Conservation (phyloP, 2,113 vertebrate species). For the Charadrius vociferus region DNA sequence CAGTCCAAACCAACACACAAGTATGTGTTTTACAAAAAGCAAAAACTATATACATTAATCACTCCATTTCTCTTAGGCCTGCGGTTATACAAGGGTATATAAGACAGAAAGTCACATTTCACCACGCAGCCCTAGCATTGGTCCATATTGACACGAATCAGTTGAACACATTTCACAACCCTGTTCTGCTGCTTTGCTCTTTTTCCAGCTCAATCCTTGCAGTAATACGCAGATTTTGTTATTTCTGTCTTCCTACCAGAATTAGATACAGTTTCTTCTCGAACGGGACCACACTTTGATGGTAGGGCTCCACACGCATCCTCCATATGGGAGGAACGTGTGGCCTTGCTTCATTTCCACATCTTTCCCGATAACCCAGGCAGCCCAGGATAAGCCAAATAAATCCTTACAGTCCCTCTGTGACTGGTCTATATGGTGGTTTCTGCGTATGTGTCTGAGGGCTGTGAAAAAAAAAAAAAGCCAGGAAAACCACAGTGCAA, state of each 20-base stretch:
- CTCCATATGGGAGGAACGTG: neutral
- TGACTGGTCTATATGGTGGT: neutral
- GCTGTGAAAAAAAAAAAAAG: neutral
- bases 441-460: neutral
- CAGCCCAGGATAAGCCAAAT: neutral
- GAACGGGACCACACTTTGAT: neutral
- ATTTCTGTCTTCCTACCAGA: neutral
- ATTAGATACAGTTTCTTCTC: neutral
- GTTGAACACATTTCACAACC: no score
- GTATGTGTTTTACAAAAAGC: no score
- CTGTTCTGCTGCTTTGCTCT: neutral
- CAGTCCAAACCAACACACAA: no score
- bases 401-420: neutral
- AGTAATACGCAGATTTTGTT: neutral
- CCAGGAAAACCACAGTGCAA: accelerated
- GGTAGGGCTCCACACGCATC: neutral
- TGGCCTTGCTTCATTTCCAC: neutral
- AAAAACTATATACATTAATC: no score
- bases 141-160: no score
- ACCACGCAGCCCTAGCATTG: no score
- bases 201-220: neutral
- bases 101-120: no score
- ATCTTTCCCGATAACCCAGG: neutral
- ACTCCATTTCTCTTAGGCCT: no score
- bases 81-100: no score